A percentile compares a stretch with the other conserved stretches of the same genome.
Evolutionary conservation across 2,797 vertebrate species (phyloP).

Genomic region (Cryptoprocta ferox): DNA sequence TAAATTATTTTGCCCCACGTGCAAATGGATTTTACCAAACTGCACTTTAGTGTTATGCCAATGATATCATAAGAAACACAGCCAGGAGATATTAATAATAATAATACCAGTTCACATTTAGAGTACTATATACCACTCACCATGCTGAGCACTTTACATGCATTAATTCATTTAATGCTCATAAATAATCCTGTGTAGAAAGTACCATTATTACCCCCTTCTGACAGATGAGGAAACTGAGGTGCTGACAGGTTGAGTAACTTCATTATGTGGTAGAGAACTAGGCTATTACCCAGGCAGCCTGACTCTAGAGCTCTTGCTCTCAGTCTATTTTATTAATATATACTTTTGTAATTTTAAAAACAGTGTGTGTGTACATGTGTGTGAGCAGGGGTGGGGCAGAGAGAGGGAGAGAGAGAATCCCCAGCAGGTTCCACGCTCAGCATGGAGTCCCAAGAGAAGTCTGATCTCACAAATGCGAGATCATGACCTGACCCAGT

Average conservation of each 20-base stretch:
- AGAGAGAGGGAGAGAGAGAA: too few species aligned
- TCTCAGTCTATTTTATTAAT: neutral
- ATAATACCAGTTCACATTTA: neutral
- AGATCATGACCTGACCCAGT: too few species aligned
- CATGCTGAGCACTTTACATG: neutral
- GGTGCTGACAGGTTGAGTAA: neutral
- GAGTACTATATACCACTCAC: neutral
- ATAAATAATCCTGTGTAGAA: constrained; percentile 10
- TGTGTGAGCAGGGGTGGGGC: too few species aligned
- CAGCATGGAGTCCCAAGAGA: too few species aligned
- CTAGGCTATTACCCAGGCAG: neutral
- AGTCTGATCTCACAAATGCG: too few species aligned
- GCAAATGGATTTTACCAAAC: neutral
- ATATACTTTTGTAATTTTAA: too few species aligned
- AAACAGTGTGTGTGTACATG: too few species aligned
- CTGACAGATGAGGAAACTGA: neutral
- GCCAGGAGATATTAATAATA: neutral
- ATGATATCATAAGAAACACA: neutral
- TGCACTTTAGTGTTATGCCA: neutral
- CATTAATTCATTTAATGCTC: neutral
- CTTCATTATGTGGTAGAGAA: neutral
- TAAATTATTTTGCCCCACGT: neutral
- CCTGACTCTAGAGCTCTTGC: neutral
- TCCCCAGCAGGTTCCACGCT: too few species aligned
- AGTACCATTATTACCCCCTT: neutral